phyloP scores from a whole-genome alignment of 2,113 vertebrate genomes.

The Lophochroa leadbeateri region DNA sequence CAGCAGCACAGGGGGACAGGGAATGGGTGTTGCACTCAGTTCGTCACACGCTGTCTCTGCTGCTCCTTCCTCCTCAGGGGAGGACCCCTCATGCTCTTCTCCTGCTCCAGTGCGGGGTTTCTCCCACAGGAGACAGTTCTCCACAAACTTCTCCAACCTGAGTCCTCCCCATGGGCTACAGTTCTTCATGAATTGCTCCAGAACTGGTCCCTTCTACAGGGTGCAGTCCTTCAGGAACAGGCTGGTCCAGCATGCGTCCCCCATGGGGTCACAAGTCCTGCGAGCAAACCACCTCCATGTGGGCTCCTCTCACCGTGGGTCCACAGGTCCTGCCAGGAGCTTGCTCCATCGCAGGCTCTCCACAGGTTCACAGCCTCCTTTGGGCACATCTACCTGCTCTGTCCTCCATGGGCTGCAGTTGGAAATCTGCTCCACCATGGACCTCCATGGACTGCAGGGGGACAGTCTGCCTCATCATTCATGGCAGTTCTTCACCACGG shows the following conservation, averaged over 20 bases:
- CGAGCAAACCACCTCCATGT: neutral
- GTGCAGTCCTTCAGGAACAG: neutral
- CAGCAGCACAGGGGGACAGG: neutral
- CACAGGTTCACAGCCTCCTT: neutral
- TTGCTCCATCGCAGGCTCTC: neutral
- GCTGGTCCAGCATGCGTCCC: neutral
- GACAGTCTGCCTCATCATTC: neutral
- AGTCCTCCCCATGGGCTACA: neutral
- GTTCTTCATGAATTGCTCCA: neutral
- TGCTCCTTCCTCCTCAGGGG: neutral
- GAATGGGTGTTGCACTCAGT: neutral
- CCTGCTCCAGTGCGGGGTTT: neutral
- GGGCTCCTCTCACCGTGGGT: neutral
- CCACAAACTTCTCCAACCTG: neutral
- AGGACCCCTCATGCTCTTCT: neutral
- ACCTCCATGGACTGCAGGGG: neutral
- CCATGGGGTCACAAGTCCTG: neutral
- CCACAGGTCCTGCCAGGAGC: neutral
- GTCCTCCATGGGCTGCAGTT: neutral
- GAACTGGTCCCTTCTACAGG: neutral
- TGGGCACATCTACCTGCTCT: neutral
- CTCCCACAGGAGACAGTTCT: neutral
- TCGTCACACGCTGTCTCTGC: neutral
- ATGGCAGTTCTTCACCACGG: fast-evolving
- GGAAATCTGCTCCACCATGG: neutral